Conservation (phyloP, 2,888 invertebrate species). For the Trypoxylon attenuatum region DNA sequence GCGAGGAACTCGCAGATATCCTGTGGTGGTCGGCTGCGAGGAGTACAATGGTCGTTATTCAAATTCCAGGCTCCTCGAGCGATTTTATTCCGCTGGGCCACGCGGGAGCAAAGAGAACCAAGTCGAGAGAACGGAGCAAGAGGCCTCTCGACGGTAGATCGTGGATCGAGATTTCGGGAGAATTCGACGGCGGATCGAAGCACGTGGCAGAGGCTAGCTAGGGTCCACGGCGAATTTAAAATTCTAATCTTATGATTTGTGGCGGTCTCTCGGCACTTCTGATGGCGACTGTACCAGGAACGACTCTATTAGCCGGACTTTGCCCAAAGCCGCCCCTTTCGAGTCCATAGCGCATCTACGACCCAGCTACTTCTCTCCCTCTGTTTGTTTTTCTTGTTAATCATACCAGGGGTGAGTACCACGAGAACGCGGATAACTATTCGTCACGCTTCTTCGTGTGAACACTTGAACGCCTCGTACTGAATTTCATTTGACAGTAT, state of each 20-base stretch:
- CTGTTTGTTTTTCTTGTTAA: conserved; percentile 52
- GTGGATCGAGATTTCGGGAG: conserved; percentile 68
- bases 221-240: conserved; percentile 65
- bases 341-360: conserved; percentile 18
- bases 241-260: conserved; percentile 75
- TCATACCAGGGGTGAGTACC: conserved; percentile 28
- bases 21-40: not conserved
- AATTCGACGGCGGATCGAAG: conserved; percentile 61
- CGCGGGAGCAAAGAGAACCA: conserved; percentile 28
- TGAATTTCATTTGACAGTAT: too few species aligned
- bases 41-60: conserved; percentile 66
- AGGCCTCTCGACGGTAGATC: conserved; percentile 62
- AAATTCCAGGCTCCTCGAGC: conserved; percentile 59
- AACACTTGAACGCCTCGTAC: not conserved
- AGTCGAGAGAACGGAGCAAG: too few species aligned
- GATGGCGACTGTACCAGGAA: conserved; percentile 67
- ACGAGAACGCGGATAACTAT: not conserved
- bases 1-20: conserved; percentile 8
- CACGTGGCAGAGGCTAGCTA: conserved; percentile 47
- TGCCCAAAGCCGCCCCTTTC: conserved; percentile 61
- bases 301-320: conserved; percentile 72
- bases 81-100: conserved; percentile 56
- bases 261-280: conserved; percentile 60
- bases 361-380: not conserved
- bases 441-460: not conserved